Conservation (phyloP, 2,113 vertebrate species). For the Megaceryle torquata region DNA sequence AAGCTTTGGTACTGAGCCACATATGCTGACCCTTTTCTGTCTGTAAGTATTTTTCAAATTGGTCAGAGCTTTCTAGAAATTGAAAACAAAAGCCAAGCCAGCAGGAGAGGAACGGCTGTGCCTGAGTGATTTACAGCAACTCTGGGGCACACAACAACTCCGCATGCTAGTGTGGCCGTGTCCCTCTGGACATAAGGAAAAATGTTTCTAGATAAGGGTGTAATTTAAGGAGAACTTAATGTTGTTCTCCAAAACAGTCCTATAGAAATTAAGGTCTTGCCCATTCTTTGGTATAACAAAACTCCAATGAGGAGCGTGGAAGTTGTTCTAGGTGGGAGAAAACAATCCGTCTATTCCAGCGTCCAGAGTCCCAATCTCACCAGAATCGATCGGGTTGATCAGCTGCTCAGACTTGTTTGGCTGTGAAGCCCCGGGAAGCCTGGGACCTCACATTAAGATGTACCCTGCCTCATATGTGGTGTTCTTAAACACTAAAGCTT, state of each 20-base stretch:
- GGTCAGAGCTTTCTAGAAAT: conserved; percentile 32
- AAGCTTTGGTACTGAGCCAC: not conserved
- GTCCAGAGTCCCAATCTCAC: not conserved
- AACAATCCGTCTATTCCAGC: not conserved
- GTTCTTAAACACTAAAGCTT: not conserved
- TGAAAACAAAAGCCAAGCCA: conserved; percentile 33
- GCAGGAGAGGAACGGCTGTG: not conserved
- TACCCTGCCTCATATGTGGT: not conserved
- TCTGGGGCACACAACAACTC: not conserved
- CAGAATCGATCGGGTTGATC: not conserved
- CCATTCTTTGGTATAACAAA: not conserved
- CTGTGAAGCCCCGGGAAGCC: not conserved
- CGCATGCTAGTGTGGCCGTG: not conserved
- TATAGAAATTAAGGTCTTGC: not conserved
- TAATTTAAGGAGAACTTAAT: not conserved
- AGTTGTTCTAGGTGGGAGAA: not conserved
- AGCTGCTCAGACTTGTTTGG: not conserved
- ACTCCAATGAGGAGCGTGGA: not conserved
- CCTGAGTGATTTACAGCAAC: not conserved
- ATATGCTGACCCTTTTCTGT: not conserved
- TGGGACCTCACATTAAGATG: not conserved
- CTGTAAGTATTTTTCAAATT: not conserved
- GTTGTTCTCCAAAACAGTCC: not conserved
- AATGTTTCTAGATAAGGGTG: not conserved
- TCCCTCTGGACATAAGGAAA: not conserved